Conservation (phyloP, 2,797 vertebrate species). For the Paedocypris micromegethes region DNA sequence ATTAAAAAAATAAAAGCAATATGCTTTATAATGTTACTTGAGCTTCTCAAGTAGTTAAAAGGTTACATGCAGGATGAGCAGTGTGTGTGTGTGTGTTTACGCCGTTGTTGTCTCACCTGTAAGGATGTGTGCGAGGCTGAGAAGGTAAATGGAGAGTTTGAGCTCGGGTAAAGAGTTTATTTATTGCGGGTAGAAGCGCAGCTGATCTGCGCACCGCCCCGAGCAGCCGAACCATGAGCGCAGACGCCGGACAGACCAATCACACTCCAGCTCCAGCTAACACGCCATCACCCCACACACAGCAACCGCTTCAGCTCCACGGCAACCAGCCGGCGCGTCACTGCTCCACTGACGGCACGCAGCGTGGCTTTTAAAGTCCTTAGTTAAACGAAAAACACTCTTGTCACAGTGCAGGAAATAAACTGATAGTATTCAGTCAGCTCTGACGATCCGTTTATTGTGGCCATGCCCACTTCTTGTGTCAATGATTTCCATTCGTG, state of each 20-base stretch:
- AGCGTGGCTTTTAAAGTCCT: not conserved
- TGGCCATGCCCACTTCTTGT: not conserved
- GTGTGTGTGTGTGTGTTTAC: not conserved
- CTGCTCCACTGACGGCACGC: no score
- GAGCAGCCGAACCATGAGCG: slow-evolving; percentile 63
- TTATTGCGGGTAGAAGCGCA: not conserved
- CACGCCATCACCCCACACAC: slow-evolving; percentile 63
- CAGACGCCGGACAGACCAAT: slow-evolving; percentile 62
- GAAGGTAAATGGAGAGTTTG: not conserved
- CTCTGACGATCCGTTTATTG: not conserved
- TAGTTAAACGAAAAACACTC: not conserved
- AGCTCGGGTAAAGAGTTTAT: not conserved
- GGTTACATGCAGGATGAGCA: not conserved
- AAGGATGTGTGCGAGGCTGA: slow-evolving; percentile 4
- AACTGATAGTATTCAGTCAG: not conserved
- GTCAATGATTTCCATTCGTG: not conserved
- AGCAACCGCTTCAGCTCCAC: not conserved
- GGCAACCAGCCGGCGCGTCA: not conserved
- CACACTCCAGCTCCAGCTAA: slow-evolving; percentile 45
- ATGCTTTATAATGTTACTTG: not conserved
- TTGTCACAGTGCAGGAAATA: not conserved
- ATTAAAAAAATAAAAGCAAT: no score
- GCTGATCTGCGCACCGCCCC: slow-evolving; percentile 61
- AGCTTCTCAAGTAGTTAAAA: no score
- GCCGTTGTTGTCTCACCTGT: slow-evolving; percentile 47